These are phyloP conservation scores for Platichthys stellatus DNA, from an alignment of 2,113 vertebrate species.

Conservation along the genomic window DNA sequence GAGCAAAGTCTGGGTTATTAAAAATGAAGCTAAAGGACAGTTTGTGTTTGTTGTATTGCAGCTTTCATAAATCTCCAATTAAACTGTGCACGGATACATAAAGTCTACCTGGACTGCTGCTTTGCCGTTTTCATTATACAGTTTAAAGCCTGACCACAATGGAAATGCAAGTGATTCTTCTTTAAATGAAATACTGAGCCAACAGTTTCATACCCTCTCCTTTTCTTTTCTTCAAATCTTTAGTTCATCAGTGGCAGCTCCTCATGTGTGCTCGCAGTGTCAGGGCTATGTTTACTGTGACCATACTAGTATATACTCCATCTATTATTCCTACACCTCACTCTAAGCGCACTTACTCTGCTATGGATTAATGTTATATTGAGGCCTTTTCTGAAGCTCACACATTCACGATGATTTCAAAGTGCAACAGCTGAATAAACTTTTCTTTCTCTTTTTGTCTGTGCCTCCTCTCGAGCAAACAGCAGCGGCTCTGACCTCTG, in stretches of 20 bases:
- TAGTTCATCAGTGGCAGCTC: constrained; percentile 28
- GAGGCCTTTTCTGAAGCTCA: neutral
- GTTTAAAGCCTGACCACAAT: neutral
- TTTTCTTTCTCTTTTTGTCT: neutral
- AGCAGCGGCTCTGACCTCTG: constrained; percentile 8
- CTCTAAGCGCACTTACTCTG: constrained; percentile 9
- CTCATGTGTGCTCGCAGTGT: constrained; percentile 14
- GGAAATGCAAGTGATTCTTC: neutral
- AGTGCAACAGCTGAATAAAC: neutral
- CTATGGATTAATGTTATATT: constrained; percentile 17
- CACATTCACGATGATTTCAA: neutral
- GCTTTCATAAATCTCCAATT: neutral
- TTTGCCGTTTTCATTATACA: neutral
- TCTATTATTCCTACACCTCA: constrained; percentile 19
- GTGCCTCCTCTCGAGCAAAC: neutral
- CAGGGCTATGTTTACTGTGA: constrained; percentile 20
- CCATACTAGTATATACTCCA: constrained; percentile 21
- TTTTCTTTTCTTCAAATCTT: constrained; percentile 3
- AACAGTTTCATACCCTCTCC: neutral
- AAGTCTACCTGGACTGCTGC: neutral
- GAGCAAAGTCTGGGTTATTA: neutral
- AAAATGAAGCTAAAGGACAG: neutral
- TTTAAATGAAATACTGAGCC: neutral
- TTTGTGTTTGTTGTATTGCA: neutral
- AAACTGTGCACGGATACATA: neutral